Base-by-base conservation (phyloP, 1,140 invertebrate genomes). In the Ephestia elutella region DNA sequence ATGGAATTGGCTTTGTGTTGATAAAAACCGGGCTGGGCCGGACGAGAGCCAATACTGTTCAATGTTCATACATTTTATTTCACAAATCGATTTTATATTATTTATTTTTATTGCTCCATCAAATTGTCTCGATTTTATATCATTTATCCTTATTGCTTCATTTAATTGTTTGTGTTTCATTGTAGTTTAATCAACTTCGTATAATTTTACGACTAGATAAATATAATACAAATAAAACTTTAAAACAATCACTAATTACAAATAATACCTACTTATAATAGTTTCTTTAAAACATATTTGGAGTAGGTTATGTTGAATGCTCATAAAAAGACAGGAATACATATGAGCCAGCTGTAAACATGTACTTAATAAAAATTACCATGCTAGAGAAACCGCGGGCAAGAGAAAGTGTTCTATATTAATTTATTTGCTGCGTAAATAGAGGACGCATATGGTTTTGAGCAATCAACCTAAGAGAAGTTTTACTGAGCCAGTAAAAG, bases 61-160 rank as follows among this genome's bases (percentile, higher is more conserved):
- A n/a, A n/a, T 78, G 68, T 72, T 75, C 69, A 80, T 78, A 71
- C 72, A 77, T 82, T 80, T 70, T 75, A 73, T 73, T 73, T 67
- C 68, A 68, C 69, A 66, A 25, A 70, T 73, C 61, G 56, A 68
- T 67, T 75, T 68, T 71, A 63, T n/a, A n/a, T n/a, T n/a, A n/a
- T n/a, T n/a, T n/a, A n/a, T n/a, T n/a, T n/a, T n/a, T n/a, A n/a
- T n/a, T n/a, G n/a, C n/a, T n/a, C n/a, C n/a, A n/a, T n/a, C n/a
- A n/a, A n/a, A n/a, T n/a, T n/a, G n/a, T n/a, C n/a, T n/a, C n/a
- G n/a, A n/a, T n/a, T n/a, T n/a, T n/a, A n/a, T 72, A 75, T 77
- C 70, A 73, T 80, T 75, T 78, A 80, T 75, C 69, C 73, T 74
- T 74, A 78, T 78, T 69, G 60, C 30, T 32, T 9, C 9, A 65